Evolutionary conservation across 2,113 vertebrate genomes (phyloP).

Genomic region (Ciconia stormi): DNA sequence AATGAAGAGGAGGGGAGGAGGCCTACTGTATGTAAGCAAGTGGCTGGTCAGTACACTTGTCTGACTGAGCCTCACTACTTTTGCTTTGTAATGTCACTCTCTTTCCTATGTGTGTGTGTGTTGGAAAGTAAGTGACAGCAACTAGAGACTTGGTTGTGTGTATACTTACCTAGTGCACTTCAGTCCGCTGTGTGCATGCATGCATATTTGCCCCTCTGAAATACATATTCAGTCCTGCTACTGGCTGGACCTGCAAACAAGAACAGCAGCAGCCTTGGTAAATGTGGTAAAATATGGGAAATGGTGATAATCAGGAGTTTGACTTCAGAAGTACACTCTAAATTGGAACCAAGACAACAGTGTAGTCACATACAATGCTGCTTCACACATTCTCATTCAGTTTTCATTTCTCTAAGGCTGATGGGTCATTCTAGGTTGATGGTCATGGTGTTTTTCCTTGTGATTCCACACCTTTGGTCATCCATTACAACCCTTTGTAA

Average conservation of each 20-base stretch:
- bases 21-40: background rate
- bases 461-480: background rate
- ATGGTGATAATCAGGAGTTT: background rate
- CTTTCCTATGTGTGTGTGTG: background rate
- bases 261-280: background rate
- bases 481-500: background rate
- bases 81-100: background rate
- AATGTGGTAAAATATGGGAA: background rate
- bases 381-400: background rate
- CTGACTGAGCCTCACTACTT: background rate
- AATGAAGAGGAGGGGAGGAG: background rate
- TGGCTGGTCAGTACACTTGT: background rate
- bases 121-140: background rate
- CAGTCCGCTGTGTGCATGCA: background rate
- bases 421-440: background rate
- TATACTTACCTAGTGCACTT: background rate
- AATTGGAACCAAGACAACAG: background rate
- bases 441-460: background rate
- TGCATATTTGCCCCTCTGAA: background rate
- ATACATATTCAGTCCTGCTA: background rate
- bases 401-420: background rate
- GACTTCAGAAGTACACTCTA: background rate
- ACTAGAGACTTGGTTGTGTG: background rate
- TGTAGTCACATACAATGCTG: background rate
- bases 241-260: background rate